Base-by-base conservation (phyloP, 2,888 invertebrate species). In the Tridacna crocea region DNA sequence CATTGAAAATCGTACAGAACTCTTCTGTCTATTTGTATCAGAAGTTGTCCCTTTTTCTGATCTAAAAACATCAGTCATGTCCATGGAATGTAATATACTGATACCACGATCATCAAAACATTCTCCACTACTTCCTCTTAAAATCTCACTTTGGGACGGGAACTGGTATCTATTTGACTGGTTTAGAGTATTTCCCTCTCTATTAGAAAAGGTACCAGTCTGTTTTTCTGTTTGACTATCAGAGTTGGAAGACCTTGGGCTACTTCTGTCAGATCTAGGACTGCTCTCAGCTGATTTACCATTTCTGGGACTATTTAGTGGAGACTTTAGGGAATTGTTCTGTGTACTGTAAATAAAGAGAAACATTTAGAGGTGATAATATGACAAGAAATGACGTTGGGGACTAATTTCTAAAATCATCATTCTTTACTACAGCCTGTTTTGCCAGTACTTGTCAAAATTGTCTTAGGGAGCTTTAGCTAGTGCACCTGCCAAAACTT, bases 291-390 rank as follows among this genome's bases (percentile, higher is more conserved):
- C 65, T 13, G 66, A 75, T 24, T 47, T 60, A 61, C 65, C 72
- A 27, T 63, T 72, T 17, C 26, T 63, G 10, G 77, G 77, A 27
- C 72, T 72, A 6, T 24, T 60, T 10, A 66, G 24, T 12, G 72
- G 77, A 11, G 77, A 72, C 27, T 77, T 77, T 51, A 72, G 72
- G 22, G 76, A 66, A 60, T 51, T 46, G 27, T 74, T 66, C 65
- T 63, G 78, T 46, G 36, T n/a, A 66, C 78, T 78, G 61, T 2
- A 70, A 76, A 27, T 15, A 65, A 26, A 60, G 2, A 60, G n/a
- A n/a, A 55, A 10, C 2, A n/a, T 13, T n/a, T 6, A 55, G 17
- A 55, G 55, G 55, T 55, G 55, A 55, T 55, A 36, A 36, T 36
- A 36, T 36, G n/a, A n/a, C 36, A 36, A 36, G 36, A 36, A 4